Evolutionary conservation across 2,113 vertebrate species (phyloP).

Genomic region (Ptychochromis oligacanthus): DNA sequence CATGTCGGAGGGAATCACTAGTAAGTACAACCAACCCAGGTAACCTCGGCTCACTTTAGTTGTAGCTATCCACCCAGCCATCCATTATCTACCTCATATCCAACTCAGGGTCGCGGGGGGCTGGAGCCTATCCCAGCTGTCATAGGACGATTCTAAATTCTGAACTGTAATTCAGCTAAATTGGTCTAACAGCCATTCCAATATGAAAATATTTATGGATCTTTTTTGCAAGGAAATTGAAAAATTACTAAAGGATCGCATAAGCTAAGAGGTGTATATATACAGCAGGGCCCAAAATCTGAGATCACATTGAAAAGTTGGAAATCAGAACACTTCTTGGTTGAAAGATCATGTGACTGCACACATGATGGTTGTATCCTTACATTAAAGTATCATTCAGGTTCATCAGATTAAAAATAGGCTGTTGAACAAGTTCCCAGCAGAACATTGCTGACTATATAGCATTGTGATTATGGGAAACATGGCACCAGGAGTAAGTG

Average conservation of each 20-base stretch:
- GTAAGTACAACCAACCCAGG: constrained; percentile 80
- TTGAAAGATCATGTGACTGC: background rate
- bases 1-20: constrained; percentile 98
- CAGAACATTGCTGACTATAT: background rate
- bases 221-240: background rate
- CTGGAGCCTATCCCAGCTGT: too few species aligned
- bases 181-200: background rate
- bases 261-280: too few species aligned
- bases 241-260: too few species aligned
- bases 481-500: background rate
- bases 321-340: too few species aligned
- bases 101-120: too few species aligned
- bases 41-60: background rate
- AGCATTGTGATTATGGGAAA: background rate
- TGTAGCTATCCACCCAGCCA: too few species aligned
- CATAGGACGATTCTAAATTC: background rate
- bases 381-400: too few species aligned
- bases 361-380: too few species aligned
- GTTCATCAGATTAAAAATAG: background rate
- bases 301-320: too few species aligned
- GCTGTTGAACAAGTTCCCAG: background rate
- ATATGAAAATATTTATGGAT: background rate
- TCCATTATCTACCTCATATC: too few species aligned
- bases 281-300: too few species aligned
- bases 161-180: background rate